Evolutionary conservation across 2,113 vertebrate species (phyloP).

Genomic region (Esox niger): DNA sequence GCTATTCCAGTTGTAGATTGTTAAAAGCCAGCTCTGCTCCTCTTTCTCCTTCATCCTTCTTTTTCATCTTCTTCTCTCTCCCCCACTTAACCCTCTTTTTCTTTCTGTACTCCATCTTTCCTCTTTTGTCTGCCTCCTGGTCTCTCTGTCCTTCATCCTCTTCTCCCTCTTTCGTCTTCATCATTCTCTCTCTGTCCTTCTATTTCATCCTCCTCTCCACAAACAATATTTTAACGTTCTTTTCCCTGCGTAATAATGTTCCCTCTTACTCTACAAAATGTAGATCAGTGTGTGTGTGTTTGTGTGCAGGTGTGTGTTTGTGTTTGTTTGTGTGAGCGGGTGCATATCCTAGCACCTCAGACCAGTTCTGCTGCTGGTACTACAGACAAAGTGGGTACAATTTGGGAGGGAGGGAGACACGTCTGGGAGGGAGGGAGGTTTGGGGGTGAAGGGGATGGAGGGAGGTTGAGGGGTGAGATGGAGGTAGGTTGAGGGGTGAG

Average conservation of each 20-base stretch:
- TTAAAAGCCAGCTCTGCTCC: no score
- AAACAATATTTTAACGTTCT: conserved; percentile 25
- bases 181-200: conserved; percentile 13
- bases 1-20: neutral
- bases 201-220: conserved; percentile 47
- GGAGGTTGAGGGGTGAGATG: conserved; percentile 11
- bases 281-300: no score
- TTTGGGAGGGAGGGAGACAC: conserved; percentile 60
- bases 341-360: no score
- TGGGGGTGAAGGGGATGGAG: conserved; percentile 26
- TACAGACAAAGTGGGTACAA: conserved; percentile 47
- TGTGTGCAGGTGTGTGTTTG: no score
- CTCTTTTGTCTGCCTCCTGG: neutral
- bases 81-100: neutral
- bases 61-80: neutral
- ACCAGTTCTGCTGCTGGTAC: conserved; percentile 43
- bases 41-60: neutral
- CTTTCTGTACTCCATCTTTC: neutral
- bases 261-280: conserved; percentile 40
- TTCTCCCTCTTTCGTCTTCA: neutral
- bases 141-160: neutral
- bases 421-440: conserved; percentile 20
- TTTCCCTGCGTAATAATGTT: conserved; percentile 10
- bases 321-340: no score
- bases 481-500: conserved; percentile 20